Evolutionary conservation across 2,888 invertebrate genomes (phyloP).

Genomic region (Chrysomela aeneicollis): DNA sequence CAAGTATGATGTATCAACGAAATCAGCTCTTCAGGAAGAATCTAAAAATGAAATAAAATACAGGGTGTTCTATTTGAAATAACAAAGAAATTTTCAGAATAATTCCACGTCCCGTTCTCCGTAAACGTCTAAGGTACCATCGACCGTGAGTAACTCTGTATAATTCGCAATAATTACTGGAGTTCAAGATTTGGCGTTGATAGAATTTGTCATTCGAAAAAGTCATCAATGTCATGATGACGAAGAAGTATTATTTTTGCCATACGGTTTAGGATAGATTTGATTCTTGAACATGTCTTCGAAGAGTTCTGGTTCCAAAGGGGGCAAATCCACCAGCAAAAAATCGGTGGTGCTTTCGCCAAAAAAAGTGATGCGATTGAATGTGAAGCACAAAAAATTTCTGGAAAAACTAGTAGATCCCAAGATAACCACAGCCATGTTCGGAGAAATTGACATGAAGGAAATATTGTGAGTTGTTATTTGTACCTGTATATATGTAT

Average conservation of each 20-base stretch:
- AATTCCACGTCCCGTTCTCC: too few species aligned
- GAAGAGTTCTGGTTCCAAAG: slow-evolving; percentile 16
- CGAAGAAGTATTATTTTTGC: not conserved
- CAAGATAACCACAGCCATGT: slow-evolving; percentile 36
- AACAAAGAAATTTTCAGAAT: too few species aligned
- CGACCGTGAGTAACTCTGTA: too few species aligned
- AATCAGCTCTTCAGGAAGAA: too few species aligned
- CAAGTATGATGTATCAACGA: too few species aligned
- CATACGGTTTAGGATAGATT: not conserved
- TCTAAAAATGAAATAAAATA: too few species aligned
- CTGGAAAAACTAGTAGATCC: slow-evolving; percentile 34
- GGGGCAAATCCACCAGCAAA: slow-evolving; percentile 9
- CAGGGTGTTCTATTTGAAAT: too few species aligned
- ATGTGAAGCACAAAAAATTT: slow-evolving; percentile 28
- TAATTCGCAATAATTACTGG: too few species aligned
- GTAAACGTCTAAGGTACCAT: too few species aligned
- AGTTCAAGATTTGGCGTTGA: too few species aligned
- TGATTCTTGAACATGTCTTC: not conserved
- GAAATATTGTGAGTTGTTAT: slow-evolving; percentile 39
- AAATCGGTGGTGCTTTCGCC: slow-evolving; percentile 36
- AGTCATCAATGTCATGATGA: slow-evolving; percentile 11
- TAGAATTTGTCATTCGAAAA: too few species aligned
- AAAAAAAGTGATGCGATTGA: slow-evolving; percentile 37
- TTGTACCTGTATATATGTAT: too few species aligned
- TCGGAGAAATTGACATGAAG: slow-evolving; percentile 38